These are phyloP conservation scores for Lutraria rhynchaena DNA, from an alignment of 1,140 invertebrate genomes.

Conservation along the genomic window DNA sequence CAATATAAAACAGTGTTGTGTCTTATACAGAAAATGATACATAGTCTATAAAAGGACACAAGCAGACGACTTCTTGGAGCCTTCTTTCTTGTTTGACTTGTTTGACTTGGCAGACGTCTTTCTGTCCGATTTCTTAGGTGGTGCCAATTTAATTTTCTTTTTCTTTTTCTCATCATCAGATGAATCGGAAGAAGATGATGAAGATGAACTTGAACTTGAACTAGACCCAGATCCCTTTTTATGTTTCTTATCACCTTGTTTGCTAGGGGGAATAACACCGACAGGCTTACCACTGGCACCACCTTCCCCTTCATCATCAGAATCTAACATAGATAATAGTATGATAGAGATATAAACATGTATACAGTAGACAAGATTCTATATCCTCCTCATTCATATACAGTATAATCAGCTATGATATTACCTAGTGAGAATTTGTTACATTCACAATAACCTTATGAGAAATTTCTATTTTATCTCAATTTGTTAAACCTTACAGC, in stretches of 20 bases:
- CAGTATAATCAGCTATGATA: background rate
- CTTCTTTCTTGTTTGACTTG: slow-evolving; percentile 10
- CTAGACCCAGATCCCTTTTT: background rate
- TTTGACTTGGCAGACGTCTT: background rate
- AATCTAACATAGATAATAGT: slow-evolving; percentile 39
- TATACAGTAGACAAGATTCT: background rate
- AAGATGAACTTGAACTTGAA: slow-evolving; percentile 22
- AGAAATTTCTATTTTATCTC: too few species aligned
- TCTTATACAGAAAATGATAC: too few species aligned
- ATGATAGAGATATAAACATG: background rate
- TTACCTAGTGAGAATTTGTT: too few species aligned
- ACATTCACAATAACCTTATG: too few species aligned
- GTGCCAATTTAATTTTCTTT: background rate
- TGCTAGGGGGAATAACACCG: slow-evolving; percentile 20
- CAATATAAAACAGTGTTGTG: too few species aligned
- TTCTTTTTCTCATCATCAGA: slow-evolving; percentile 47
- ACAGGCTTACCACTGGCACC: slow-evolving; percentile 3
- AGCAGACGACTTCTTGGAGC: slow-evolving; percentile 59
- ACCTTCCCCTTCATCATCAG: slow-evolving; percentile 58
- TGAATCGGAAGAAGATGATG: background rate
- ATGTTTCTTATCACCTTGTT: slow-evolving; percentile 24
- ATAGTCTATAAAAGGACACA: slow-evolving; percentile 62
- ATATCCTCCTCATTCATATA: background rate
- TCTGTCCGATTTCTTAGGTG: slow-evolving; percentile 4
- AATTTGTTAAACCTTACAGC: too few species aligned